These are phyloP conservation scores for Champsocephalus gunnari DNA, from an alignment of 2,797 vertebrate genomes.

Conservation along the genomic window DNA sequence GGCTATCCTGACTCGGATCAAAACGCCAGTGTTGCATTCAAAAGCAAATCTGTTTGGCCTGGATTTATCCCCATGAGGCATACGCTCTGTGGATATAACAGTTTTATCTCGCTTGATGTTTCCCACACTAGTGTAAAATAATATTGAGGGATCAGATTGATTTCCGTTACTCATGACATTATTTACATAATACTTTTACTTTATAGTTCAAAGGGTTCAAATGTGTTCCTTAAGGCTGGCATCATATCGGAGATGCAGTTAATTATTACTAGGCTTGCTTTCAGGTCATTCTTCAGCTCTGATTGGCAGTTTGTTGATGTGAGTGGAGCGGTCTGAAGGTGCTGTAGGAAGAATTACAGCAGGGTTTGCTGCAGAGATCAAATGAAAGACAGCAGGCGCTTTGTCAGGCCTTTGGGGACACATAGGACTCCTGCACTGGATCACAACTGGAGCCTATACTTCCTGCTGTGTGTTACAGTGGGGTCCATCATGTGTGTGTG, in stretches of 20 bases:
- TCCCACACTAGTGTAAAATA: neutral
- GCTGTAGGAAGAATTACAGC: constrained; percentile 50
- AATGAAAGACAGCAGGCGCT: constrained; percentile 76
- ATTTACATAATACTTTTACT: neutral
- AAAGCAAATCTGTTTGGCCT: constrained; percentile 24
- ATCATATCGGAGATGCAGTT: neutral
- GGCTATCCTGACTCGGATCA: neutral
- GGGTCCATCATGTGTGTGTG: neutral
- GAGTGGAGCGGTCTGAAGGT: constrained; percentile 42
- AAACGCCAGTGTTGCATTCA: neutral
- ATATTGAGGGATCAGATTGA: neutral
- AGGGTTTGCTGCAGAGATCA: constrained; percentile 81
- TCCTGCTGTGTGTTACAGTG: constrained; percentile 9
- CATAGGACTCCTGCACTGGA: constrained; percentile 36
- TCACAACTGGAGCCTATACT: constrained; percentile 1
- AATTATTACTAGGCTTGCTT: constrained; percentile 18
- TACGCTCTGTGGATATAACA: constrained; percentile 8
- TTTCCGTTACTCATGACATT: neutral
- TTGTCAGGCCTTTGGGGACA: constrained; percentile 56
- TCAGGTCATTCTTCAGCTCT: constrained; percentile 16
- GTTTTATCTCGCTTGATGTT: constrained; percentile 16
- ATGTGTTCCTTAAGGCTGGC: neutral
- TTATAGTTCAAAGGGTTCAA: neutral
- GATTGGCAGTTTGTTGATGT: constrained; percentile 39
- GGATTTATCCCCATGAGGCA: constrained; percentile 20